Evolutionary conservation across 2,888 invertebrate species (phyloP), one percentile per base, ranked within the genome.

Genomic region (Drosophila tripunctata): DNA sequence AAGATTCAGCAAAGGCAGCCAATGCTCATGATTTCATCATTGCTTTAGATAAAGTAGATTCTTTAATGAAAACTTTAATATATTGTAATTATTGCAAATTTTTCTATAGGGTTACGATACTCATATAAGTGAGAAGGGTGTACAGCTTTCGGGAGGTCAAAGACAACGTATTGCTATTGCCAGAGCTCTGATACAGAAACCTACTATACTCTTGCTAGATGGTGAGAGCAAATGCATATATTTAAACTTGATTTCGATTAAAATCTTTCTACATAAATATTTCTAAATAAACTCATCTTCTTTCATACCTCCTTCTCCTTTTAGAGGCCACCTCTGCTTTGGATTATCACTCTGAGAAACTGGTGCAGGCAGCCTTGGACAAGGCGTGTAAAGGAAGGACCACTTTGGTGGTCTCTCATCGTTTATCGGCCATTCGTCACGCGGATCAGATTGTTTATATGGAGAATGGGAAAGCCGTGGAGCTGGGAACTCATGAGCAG

Each of bases 141-240:
- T 95, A 0, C 96, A 96, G 76, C 89, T 96, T 1, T 95, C 95
- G 0, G 96, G 96, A 1, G 96, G 96, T 0, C 96, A 96, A 89
- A 77, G 88, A 74, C 96, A 96, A 87, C 93, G 96, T 24, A 95
- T 96, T 52, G 96, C 96, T 8, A 96, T 97, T 62, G 96, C 96
- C 0, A 92, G 96, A 36, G 96, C 96, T 0, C 90, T 97, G 19
- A 94, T 96, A 7, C 92, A 95, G 60, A 93, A 94, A 70, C 96
- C 96, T 0, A 94, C 93, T 75, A 94, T 97, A 72, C 92, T 95
- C 3, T 91, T 95, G 0, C 91, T 95, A 47, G 96, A 96, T 83
- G 73, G 73, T 73, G 17, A 61, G 65, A 41, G 10, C 2, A 31
- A n/a, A n/a, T n/a, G n/a, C n/a, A n/a, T n/a, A n/a, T 17, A 10